Base-by-base conservation (phyloP, 2,113 vertebrate genomes). In the Gallinago media region DNA sequence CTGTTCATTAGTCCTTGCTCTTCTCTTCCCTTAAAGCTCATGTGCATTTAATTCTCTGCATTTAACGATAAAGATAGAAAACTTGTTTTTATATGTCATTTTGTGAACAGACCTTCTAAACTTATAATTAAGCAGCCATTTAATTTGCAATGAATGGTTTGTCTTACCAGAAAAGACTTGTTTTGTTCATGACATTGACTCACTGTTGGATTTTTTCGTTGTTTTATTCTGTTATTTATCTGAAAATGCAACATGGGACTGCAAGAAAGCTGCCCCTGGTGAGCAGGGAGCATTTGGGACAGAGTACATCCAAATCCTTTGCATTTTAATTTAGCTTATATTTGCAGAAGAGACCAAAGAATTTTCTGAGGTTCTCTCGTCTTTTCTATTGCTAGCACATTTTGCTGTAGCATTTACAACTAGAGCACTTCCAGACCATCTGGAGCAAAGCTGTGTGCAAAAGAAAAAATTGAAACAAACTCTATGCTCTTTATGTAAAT, bases 391-490 rank as follows among this genome's bases (percentile, higher is more conserved):
- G 36, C 85, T 44, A 46, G 84, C 84, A 36, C 67, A 44, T 84
- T 94, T 77, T 65, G 49, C 87, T 8, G 49, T 26, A 27, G 77
- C 88, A 67, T 65, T 94, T 88, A 9, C 75, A 83, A 63, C 85
- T 15, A 74, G 92, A 96, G 52, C 63, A 16, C 50, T 44, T 83
- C 44, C 63, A 44, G 74, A 72, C 93, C 93, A 96, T 94, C 93
- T 96, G 94, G 91, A 96, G 88, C 62, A 26, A 56, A 75, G 77
- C 87, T 86, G 83, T 23, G 55, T 26, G 82, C 88, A 90, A 50
- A 72, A 55, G 67, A 25, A 16, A 46, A 85, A 88, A 74, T 9
- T 1, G 2, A 21, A 77, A 55, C 65, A 58, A 67, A 8, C 25
- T 27, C 76, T 32, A 0, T 50, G 81, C 40, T 95, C 63, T 72